A percentile compares a stretch with the other conserved stretches of the same genome.
Conservation (phyloP, 2,888 invertebrate species). For the Orgyia antiqua region DNA sequence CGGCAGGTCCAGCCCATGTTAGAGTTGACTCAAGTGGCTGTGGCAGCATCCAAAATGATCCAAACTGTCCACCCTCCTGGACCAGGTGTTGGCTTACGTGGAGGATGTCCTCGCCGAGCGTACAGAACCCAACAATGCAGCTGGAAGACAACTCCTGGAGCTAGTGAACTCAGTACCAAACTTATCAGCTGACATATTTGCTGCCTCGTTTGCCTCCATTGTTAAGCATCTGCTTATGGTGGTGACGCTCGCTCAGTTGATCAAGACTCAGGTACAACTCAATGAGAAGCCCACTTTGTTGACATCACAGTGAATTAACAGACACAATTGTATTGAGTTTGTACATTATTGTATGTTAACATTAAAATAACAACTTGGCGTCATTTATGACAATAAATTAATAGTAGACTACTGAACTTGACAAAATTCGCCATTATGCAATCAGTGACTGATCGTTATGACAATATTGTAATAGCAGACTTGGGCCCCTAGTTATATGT, state of each 20-base stretch:
- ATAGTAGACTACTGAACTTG: no score
- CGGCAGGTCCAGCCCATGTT: slow-evolving; percentile 81
- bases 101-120: slow-evolving; percentile 93
- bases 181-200: slow-evolving; percentile 92
- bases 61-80: slow-evolving; percentile 86
- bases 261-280: slow-evolving; percentile 96
- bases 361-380: background rate
- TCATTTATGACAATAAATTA: no score
- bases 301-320: slow-evolving; percentile 76
- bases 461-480: no score
- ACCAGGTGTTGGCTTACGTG: slow-evolving; percentile 90
- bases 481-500: no score
- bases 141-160: slow-evolving; percentile 93
- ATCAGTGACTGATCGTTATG: no score
- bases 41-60: slow-evolving; percentile 88
- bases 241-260: slow-evolving; percentile 95
- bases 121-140: slow-evolving; percentile 87
- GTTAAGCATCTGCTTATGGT: slow-evolving; percentile 98
- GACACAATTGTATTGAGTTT: background rate
- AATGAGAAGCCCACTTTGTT: slow-evolving; percentile 96
- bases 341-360: background rate
- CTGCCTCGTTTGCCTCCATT: slow-evolving; percentile 96
- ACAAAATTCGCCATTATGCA: no score
- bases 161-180: slow-evolving; percentile 95
- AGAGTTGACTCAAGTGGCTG: slow-evolving; percentile 87